Evolutionary conservation across 92 coral and sea anemone genomes (phyloP), one percentile per base, ranked within the genome.

Genomic region (Pocillopora meandrina): DNA sequence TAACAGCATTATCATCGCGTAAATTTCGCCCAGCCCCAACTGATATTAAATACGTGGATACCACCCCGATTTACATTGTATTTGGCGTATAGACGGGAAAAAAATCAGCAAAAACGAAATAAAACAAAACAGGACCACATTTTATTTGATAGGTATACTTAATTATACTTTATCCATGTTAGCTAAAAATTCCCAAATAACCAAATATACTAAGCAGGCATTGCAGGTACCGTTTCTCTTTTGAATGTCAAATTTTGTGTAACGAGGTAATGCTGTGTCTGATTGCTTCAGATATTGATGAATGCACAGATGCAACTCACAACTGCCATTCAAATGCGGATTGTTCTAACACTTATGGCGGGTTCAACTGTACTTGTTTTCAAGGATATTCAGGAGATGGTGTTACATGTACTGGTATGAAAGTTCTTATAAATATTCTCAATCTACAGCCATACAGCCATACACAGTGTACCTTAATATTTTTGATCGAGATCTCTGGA

Each of bases 301-400:
- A 81, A 42, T 69, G 85, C 35, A 19, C 56, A 8, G 23, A 65
- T 35, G 57, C 69, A 81, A 34, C 70, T 6, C 85, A 81, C 61
- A 71, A 71, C 60, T 81, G 85, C 34, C 67, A 71, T 12, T 66
- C 61, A 1, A 61, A 68, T 8, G 85, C 77, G 7, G 68, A 70
- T 10, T 81, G 85, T 81, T 12, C 34, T 19, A 61, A 81, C 70
- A 70, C 9, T 31, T 62, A 10, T 19, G 85, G 85, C 21, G 70
- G 70, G 1, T 81, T 71, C 42, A 58, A 49, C 72, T 81, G 85
- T 61, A 36, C 33, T 19, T 70, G 85, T 13, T 68, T 75, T 13
- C 9, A 11, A 12, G 85, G 77, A 35, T 71, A 71, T 74, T 7
- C 61, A 67, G 78, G 77, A 18, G 77, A 81, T 59, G 85, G 78